phyloP scores from a whole-genome alignment of 2,797 vertebrate species.

The Carduelis carduelis region DNA sequence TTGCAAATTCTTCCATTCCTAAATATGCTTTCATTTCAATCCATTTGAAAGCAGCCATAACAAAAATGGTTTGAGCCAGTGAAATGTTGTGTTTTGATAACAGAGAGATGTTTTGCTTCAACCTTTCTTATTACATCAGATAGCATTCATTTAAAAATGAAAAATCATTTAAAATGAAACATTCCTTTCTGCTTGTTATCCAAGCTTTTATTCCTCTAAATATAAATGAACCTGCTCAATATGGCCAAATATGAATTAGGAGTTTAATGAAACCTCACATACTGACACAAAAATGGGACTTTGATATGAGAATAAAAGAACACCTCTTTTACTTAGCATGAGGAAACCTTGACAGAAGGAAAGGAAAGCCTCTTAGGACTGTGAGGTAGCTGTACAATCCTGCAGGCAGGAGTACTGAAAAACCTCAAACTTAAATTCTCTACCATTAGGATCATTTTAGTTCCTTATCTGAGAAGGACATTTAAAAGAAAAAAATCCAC shows the following conservation, averaged over 20 bases:
- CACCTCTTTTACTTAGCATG: not conserved
- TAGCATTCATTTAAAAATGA: slow-evolving; percentile 27
- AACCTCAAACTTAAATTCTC: not conserved
- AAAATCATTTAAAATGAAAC: slow-evolving; percentile 44
- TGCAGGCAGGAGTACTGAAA: not conserved
- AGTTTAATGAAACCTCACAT: not conserved
- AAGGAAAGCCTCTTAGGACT: not conserved
- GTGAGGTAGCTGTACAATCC: not conserved
- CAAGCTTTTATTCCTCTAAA: not conserved
- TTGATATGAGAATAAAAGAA: not conserved
- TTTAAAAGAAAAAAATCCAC: not conserved
- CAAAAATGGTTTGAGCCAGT: slow-evolving; percentile 28
- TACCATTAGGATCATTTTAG: not conserved
- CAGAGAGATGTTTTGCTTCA: slow-evolving; percentile 33
- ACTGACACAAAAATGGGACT: not conserved
- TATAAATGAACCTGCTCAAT: not conserved
- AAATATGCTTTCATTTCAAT: slow-evolving; percentile 44
- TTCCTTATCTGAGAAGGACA: not conserved
- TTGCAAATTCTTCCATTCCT: not conserved
- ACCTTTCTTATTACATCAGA: slow-evolving; percentile 45
- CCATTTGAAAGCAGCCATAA: slow-evolving; percentile 30
- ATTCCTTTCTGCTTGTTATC: slow-evolving; percentile 26
- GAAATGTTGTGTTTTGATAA: slow-evolving; percentile 52
- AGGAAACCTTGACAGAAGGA: not conserved
- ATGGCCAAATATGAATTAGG: not conserved